Conservation (phyloP, 2,113 vertebrate genomes). For the Lophochroa leadbeateri region DNA sequence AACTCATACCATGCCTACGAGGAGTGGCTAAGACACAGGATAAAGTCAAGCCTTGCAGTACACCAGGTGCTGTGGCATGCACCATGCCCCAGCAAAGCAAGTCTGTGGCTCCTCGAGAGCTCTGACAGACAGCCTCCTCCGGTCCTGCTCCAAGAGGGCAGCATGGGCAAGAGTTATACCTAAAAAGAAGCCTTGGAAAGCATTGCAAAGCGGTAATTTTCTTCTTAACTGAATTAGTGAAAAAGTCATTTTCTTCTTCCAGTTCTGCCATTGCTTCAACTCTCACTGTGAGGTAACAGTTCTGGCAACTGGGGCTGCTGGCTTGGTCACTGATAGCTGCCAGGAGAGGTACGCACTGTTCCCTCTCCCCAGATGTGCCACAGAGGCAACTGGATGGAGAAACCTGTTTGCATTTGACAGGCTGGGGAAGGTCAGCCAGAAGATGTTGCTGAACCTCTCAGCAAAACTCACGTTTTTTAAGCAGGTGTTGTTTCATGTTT, state of each 20-base stretch:
- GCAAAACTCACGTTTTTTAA: not conserved
- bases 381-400: not conserved
- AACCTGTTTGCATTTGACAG: not conserved
- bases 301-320: not conserved
- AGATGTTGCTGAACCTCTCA: not conserved
- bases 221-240: not conserved
- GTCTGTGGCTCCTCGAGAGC: not conserved
- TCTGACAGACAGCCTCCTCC: rapidly evolving
- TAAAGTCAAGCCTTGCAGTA: not conserved
- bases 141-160: not conserved
- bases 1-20: not conserved
- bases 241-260: not conserved
- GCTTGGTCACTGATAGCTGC: not conserved
- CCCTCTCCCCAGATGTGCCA: not conserved
- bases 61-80: too few relatives aligned
- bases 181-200: not conserved
- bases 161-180: not conserved
- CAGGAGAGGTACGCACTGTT: not conserved
- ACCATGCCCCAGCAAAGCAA: rapidly evolving
- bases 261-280: not conserved
- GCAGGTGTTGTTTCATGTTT: not conserved
- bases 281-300: not conserved
- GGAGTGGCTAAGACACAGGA: not conserved
- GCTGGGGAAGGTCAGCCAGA: not conserved
- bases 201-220: not conserved